Evolutionary conservation across 1,140 invertebrate species (phyloP), one percentile per base, ranked within the genome.

Genomic region (Brachionus sp.): DNA sequence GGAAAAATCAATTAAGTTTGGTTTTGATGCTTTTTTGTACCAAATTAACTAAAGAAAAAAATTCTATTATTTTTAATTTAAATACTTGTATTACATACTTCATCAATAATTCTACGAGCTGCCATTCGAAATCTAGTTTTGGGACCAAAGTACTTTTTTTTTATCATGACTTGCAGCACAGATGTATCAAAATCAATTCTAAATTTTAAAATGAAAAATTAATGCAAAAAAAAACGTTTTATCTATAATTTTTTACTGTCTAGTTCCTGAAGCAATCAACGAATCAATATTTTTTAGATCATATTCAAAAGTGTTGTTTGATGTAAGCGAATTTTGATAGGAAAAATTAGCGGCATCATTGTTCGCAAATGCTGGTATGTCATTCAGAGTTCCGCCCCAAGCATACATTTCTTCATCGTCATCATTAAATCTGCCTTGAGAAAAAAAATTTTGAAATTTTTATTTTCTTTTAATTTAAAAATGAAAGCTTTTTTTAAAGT

Each of bases 41-140:
- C 50, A 53, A 53, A 19, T 7, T 19, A 19, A 19, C 50, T 53
- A 6, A 0, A 13, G 0, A 6, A 53, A 53, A 19, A 53, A 19
- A 19, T 53, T 6, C n/a, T n/a, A n/a, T n/a, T n/a, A n/a, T n/a
- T 2, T n/a, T 50, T 10, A 9, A 53, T 19, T 53, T 19, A 16
- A 53, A 19, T 7, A 19, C 2, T 53, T 5, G 7, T 6, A 29
- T 29, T 29, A 35, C 35, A 33, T n/a, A 83, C 66, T 23, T 83
- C 64, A 53, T 46, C 64, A 39, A 83, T 75, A 19, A 83, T 13
- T 42, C 57, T 25, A 16, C 68, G 13, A 5, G 33, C 70, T 13
- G 82, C 64, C 82, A 83, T 83, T 83, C 29, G n/a, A 62, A 83
- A 83, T 62, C 66, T 73, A 13, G 82, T 83, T 19, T 46, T 70